Conservation (phyloP, 2,113 vertebrate genomes). For the Corythoichthys intestinalis region DNA sequence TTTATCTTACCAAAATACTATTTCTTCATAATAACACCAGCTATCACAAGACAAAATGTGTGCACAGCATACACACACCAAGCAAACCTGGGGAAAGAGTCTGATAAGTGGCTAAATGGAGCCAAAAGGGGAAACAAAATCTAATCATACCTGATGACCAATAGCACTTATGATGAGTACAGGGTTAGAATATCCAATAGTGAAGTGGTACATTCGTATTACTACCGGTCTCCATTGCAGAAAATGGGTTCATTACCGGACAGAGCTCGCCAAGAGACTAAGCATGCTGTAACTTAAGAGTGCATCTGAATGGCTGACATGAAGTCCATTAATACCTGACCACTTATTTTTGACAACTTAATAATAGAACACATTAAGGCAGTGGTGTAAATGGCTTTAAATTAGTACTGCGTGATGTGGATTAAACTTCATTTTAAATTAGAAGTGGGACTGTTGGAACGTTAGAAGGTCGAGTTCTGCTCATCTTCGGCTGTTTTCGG, state of each 20-base stretch:
- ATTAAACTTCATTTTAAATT: neutral
- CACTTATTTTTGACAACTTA: slow-evolving; percentile 65
- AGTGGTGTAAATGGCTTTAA: neutral
- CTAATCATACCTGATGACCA: slow-evolving; percentile 53
- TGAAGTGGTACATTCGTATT: slow-evolving; percentile 61
- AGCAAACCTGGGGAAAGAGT: neutral
- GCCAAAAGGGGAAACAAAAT: slow-evolving; percentile 15
- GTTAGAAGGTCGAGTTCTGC: too few relatives aligned
- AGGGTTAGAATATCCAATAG: slow-evolving; percentile 62
- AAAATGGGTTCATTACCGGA: slow-evolving; percentile 65
- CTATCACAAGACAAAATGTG: too few relatives aligned
- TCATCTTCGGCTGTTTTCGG: too few relatives aligned
- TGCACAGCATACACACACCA: neutral
- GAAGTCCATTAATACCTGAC: slow-evolving; percentile 66
- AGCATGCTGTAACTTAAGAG: slow-evolving; percentile 49
- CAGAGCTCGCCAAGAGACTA: slow-evolving; percentile 47
- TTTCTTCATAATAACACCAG: neutral
- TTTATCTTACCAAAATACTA: neutral
- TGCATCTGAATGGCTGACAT: slow-evolving; percentile 52
- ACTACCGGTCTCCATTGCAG: slow-evolving; percentile 54
- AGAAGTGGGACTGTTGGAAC: too few relatives aligned
- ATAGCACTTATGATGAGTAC: slow-evolving; percentile 61
- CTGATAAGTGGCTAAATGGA: slow-evolving; percentile 25
- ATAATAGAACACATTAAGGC: slow-evolving; percentile 34
- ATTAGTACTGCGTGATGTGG: neutral